These are phyloP conservation scores for Drosophila acutilabella DNA, from an alignment of 2,888 invertebrate genomes.

Conservation along the genomic window DNA sequence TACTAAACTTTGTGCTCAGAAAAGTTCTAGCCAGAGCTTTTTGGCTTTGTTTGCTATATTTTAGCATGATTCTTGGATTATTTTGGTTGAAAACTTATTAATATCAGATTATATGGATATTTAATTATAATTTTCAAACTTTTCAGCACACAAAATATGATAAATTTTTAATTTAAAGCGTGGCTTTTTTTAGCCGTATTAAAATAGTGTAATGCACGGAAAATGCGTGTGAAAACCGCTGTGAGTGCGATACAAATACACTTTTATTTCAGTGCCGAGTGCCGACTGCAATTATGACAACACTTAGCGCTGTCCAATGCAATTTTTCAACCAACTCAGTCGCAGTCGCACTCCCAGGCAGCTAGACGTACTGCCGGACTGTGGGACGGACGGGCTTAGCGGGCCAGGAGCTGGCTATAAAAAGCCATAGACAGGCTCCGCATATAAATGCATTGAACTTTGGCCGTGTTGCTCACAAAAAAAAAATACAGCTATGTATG, in stretches of 20 bases:
- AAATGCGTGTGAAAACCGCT: background rate
- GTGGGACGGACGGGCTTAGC: conserved; percentile 31
- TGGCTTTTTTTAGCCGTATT: too few relatives aligned
- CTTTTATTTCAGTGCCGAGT: conserved; percentile 2
- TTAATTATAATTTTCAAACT: too few relatives aligned
- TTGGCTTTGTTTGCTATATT: too few relatives aligned
- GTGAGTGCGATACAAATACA: conserved; percentile 11
- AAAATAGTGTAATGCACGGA: too few relatives aligned
- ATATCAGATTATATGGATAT: too few relatives aligned
- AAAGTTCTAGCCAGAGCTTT: too few relatives aligned
- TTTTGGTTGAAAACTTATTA: too few relatives aligned
- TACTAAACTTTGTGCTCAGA: too few relatives aligned
- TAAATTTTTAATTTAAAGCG: too few relatives aligned
- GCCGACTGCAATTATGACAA: conserved; percentile 44
- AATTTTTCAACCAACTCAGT: conserved; percentile 6
- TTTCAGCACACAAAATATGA: too few relatives aligned
- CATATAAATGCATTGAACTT: conserved; percentile 75
- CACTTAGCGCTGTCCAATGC: conserved; percentile 15
- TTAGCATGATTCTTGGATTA: too few relatives aligned
- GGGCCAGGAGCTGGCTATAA: conserved; percentile 68
- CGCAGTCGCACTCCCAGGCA: background rate
- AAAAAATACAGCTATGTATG: conserved; percentile 8
- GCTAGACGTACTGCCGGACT: background rate
- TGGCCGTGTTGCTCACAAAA: conserved; percentile 63
- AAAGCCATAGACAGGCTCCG: conserved; percentile 66